Base-by-base conservation (phyloP, 2,113 vertebrate genomes). In the Bujurquina vittata region DNA sequence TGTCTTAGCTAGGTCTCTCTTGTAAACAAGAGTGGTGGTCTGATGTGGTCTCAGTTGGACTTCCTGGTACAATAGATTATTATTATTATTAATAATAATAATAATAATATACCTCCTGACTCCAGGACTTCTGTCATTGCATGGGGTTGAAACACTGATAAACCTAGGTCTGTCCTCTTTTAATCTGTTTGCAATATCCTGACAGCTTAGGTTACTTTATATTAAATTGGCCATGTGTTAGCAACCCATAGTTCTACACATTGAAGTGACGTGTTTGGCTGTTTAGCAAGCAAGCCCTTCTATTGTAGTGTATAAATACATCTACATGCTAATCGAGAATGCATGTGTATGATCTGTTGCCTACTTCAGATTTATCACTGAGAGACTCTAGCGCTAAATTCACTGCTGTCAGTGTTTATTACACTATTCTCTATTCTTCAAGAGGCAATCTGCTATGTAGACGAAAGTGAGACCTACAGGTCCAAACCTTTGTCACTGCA, bases 171-270 rank as follows among this genome's bases (percentile, higher is more conserved):
- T 79, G 49, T 67, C 54, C 18, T 85, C 31, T 62, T 37, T 74
- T 87, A 83, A 88, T 89, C 85, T 85, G 74, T 84, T 75, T 80
- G 58, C 37, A 58, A 60, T 31, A 31, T 37, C 43, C 73, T 81
- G 79, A 84, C 35, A 75, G 58, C 80, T 78, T 52, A 86, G 18
- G 84, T 84, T 73, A 77, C 65, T 76, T 74, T 65, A 77, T 78
- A 72, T 56, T n/a, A 55, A 79, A 31, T 65, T 65, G 56, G 62
- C 88, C 85, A 85, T 92, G 83, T 91, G 89, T 85, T 83, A 59
- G 77, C 81, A 37, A 80, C 65, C 33, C 10, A 14, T 60, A 65
- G 59, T 75, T 11, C 22, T 58, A 20, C 40, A 67, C 43, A 40
- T 46, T 23, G 46, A 79, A 49, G 46, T 20, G 58, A 61, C 49